Conservation (phyloP, 2,888 invertebrate species). For the Chalcosyrphus nemorum region DNA sequence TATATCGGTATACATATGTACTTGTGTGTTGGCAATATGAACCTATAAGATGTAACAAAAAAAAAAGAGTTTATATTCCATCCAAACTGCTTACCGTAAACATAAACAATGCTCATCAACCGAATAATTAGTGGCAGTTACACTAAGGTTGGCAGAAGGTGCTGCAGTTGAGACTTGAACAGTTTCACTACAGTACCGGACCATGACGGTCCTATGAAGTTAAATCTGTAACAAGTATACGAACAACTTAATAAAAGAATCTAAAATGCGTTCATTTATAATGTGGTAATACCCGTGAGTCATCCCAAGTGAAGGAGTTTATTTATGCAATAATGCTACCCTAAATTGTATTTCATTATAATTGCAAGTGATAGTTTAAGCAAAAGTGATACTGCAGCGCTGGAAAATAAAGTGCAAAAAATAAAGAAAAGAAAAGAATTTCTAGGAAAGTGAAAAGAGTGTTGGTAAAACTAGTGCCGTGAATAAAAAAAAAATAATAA, state of each 20-base stretch:
- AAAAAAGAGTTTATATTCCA: slow-evolving; percentile 34
- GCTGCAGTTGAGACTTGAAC: slow-evolving; percentile 32
- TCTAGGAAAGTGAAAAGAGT: slow-evolving; percentile 8
- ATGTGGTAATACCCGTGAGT: not conserved
- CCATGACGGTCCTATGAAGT: slow-evolving; percentile 28
- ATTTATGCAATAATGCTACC: not conserved
- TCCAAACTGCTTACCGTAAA: slow-evolving; percentile 51
- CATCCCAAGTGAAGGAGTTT: not conserved
- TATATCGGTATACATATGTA: not conserved
- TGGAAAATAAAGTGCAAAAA: no score
- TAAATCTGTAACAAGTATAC: not conserved
- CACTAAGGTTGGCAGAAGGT: slow-evolving; percentile 54
- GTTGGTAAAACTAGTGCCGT: not conserved
- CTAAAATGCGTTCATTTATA: not conserved
- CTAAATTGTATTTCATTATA: not conserved
- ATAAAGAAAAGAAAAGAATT: not conserved
- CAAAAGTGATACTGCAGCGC: not conserved
- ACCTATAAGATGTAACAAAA: slow-evolving; percentile 20
- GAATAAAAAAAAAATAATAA: not conserved
- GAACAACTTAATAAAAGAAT: not conserved
- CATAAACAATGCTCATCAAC: slow-evolving; percentile 63
- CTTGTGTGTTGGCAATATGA: slow-evolving; percentile 22
- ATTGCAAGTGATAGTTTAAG: not conserved
- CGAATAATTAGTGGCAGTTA: slow-evolving; percentile 61
- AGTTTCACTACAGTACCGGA: slow-evolving; percentile 43